These are phyloP conservation scores for Opisthocomus hoazin DNA, from an alignment of 2,113 vertebrate species.

Conservation along the genomic window DNA sequence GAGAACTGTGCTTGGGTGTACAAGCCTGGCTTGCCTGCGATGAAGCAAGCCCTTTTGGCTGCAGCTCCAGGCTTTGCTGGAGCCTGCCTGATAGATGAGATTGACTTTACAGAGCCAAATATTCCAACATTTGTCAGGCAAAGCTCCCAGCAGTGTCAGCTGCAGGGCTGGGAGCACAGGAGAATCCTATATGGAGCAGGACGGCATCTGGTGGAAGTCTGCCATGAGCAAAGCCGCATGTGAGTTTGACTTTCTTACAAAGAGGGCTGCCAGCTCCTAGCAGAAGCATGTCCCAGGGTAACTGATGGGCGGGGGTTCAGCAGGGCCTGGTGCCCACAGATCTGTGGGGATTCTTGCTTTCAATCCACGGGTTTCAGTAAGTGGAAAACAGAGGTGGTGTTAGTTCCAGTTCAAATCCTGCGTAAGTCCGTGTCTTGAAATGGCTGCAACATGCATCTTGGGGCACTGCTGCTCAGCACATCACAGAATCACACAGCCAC, in stretches of 20 bases:
- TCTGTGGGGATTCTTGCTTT: neutral
- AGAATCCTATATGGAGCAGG: neutral
- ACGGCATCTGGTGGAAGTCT: neutral
- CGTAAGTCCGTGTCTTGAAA: neutral
- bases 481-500: neutral
- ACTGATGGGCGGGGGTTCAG: neutral
- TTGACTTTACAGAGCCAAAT: neutral
- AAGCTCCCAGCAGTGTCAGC: neutral
- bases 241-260: neutral
- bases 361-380: neutral
- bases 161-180: neutral
- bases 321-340: neutral
- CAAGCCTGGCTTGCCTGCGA: neutral
- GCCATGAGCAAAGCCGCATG: neutral
- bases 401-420: neutral
- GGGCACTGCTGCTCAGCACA: neutral
- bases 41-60: neutral
- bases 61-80: neutral
- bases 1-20: neutral
- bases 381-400: neutral
- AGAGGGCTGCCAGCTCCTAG: neutral
- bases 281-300: neutral
- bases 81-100: neutral
- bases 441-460: neutral
- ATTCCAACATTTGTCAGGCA: fast-evolving